Evolutionary conservation across 2,888 invertebrate genomes (phyloP).

Genomic region (Nemapogon koenigi): DNA sequence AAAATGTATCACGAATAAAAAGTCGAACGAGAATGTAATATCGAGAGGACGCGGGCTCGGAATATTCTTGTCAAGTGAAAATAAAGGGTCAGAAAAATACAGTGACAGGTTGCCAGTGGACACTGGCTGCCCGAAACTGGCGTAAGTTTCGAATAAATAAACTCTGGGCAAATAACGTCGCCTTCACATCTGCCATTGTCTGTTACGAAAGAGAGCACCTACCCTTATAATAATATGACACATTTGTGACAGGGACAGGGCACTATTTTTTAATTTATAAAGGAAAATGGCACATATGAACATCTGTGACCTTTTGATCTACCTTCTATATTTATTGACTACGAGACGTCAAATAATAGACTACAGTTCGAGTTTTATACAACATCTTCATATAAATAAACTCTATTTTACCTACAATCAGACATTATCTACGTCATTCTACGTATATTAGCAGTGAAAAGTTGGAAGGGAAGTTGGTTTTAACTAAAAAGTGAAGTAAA

Average conservation of each 20-base stretch:
- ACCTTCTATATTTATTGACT: no score
- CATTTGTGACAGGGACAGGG: conserved; percentile 35
- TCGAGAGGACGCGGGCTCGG: conserved; percentile 46
- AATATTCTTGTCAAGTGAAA: conserved; percentile 63
- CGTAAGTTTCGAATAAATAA: conserved; percentile 57
- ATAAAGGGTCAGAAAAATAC: conserved; percentile 58
- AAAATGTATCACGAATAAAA: conserved; percentile 33
- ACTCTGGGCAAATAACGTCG: conserved; percentile 47
- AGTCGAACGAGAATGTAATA: conserved; percentile 61
- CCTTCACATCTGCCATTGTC: conserved; percentile 10
- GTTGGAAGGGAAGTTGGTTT: no score
- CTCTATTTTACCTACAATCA: no score
- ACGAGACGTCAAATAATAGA: no score
- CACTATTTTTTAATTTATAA: conserved; percentile 39
- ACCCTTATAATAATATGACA: conserved; percentile 38
- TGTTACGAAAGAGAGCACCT: conserved; percentile 39
- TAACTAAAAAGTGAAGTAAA: no score
- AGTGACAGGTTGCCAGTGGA: conserved; percentile 58
- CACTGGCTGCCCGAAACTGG: conserved; percentile 51
- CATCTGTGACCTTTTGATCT: no score
- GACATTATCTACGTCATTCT: no score
- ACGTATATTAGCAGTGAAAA: no score
- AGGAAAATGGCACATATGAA: no score
- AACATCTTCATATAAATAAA: no score
- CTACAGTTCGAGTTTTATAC: no score